Percentiles rank a stretch among this genome's conserved stretches.
Conservation (phyloP, 2,113 vertebrate species). For the Ancistrus triradiatus region DNA sequence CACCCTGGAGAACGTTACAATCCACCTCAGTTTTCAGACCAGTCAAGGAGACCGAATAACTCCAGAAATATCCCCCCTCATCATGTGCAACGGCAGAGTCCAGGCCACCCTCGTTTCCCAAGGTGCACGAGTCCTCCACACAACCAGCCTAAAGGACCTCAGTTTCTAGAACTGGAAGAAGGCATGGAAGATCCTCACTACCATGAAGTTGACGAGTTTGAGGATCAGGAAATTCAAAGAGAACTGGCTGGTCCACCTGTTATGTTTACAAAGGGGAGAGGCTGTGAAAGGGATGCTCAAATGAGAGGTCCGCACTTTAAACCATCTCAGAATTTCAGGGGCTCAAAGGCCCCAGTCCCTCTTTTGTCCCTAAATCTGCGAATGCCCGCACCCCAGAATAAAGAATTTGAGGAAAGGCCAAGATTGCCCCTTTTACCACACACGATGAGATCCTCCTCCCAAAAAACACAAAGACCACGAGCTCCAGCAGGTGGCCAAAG, state of each 20-base stretch:
- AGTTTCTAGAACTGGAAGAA: conserved; percentile 30
- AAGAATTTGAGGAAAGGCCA: conserved; percentile 63
- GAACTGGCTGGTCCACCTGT: conserved; percentile 24
- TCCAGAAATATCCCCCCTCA: background rate
- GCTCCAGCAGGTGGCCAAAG: conserved; percentile 50
- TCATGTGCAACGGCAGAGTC: background rate
- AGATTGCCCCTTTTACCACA: conserved; percentile 62
- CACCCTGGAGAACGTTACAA: conserved; percentile 50
- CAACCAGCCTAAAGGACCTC: conserved; percentile 51
- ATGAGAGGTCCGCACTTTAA: conserved; percentile 11
- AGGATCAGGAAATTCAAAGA: conserved; percentile 16
- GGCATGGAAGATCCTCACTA: conserved; percentile 21
- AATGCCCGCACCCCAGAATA: conserved; percentile 42
- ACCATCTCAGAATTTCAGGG: conserved; percentile 55
- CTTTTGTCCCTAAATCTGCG: conserved; percentile 43
- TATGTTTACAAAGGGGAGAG: background rate
- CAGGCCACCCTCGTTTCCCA: background rate
- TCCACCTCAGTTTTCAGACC: too few species aligned
- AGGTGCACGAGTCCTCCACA: background rate
- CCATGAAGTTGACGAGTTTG: background rate
- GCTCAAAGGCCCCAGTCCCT: conserved; percentile 64
- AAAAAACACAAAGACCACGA: conserved; percentile 59
- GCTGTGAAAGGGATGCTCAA: background rate
- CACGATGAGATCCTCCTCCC: conserved; percentile 57
- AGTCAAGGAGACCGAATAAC: conserved; percentile 12